Evolutionary conservation across 2,888 invertebrate species (phyloP).

Genomic region (Morpho achilles): DNA sequence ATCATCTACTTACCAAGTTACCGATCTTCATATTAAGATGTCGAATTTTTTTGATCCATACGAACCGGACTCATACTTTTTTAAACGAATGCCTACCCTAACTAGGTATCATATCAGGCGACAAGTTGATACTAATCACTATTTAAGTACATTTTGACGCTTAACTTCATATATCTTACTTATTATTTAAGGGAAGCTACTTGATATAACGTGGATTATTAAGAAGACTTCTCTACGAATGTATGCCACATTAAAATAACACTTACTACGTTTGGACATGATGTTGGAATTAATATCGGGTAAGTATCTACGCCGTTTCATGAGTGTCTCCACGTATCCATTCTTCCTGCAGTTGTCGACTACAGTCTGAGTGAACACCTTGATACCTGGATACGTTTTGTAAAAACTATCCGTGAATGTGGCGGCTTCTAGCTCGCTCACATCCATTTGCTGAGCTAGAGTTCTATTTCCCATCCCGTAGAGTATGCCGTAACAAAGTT

Average conservation of each 20-base stretch:
- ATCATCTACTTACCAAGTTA: too few species aligned
- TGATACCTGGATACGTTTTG: slow-evolving; percentile 85
- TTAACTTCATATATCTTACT: too few species aligned
- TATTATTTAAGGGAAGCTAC: too few species aligned
- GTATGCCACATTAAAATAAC: background rate
- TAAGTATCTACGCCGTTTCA: slow-evolving; percentile 87
- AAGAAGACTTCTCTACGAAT: too few species aligned
- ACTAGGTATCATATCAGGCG: too few species aligned
- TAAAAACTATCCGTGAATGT: slow-evolving; percentile 90
- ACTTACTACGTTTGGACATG: slow-evolving; percentile 79
- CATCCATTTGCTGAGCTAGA: slow-evolving; percentile 87
- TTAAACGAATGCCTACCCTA: too few species aligned
- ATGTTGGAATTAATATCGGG: slow-evolving; percentile 84
- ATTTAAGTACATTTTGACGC: too few species aligned
- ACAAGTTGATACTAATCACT: too few species aligned
- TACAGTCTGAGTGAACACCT: slow-evolving; percentile 71
- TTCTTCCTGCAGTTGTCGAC: slow-evolving; percentile 82
- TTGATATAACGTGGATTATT: too few species aligned
- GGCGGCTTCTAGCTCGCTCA: slow-evolving; percentile 88
- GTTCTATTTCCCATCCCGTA: slow-evolving; percentile 96
- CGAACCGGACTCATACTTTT: too few species aligned
- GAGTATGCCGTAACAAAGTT: slow-evolving; percentile 97
- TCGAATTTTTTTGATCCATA: too few species aligned
- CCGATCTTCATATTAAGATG: too few species aligned
- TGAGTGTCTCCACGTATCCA: slow-evolving; percentile 92